A percentile compares a stretch with the other conserved stretches of the same genome.
phyloP scores from a whole-genome alignment of 2,888 invertebrate species.

The Mechanitis mazaeus region DNA sequence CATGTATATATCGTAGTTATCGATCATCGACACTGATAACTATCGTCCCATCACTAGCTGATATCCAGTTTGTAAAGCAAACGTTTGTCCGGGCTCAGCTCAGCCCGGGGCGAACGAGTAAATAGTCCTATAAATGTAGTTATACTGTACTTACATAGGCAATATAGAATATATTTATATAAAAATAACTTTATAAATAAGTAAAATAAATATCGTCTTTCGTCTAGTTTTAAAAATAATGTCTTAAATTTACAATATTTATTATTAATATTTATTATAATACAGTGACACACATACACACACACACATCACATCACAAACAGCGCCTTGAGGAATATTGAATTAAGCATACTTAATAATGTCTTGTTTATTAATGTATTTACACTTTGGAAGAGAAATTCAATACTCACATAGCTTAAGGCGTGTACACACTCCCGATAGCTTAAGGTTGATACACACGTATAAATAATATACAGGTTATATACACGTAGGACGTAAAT shows the following conservation, averaged over 20 bases:
- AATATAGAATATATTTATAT: slow-evolving; percentile 8
- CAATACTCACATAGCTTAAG: slow-evolving; percentile 15
- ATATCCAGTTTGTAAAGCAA: slow-evolving; percentile 71
- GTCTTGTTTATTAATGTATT: slow-evolving; percentile 25
- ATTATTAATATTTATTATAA: too few species aligned
- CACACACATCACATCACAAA: too few species aligned
- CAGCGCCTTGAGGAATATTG: too few species aligned
- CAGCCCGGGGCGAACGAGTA: slow-evolving; percentile 57
- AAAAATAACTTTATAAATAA: slow-evolving; percentile 1
- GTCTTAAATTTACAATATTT: too few species aligned
- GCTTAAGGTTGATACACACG: too few species aligned
- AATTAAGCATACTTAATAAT: slow-evolving; percentile 17
- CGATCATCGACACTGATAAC: slow-evolving; percentile 30
- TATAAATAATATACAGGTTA: too few species aligned
- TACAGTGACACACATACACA: too few species aligned
- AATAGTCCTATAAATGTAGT: slow-evolving; percentile 40
- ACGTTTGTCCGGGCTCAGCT: slow-evolving; percentile 59
- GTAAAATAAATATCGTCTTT: too few species aligned
- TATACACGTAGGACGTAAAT: background rate
- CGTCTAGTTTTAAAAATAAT: too few species aligned
- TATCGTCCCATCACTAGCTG: slow-evolving; percentile 43
- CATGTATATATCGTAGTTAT: background rate
- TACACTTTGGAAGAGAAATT: slow-evolving; percentile 27
- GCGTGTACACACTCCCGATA: background rate
- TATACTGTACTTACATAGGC: slow-evolving; percentile 8